Conservation (phyloP, 2,113 vertebrate genomes). For the Phyllopteryx taeniolatus region DNA sequence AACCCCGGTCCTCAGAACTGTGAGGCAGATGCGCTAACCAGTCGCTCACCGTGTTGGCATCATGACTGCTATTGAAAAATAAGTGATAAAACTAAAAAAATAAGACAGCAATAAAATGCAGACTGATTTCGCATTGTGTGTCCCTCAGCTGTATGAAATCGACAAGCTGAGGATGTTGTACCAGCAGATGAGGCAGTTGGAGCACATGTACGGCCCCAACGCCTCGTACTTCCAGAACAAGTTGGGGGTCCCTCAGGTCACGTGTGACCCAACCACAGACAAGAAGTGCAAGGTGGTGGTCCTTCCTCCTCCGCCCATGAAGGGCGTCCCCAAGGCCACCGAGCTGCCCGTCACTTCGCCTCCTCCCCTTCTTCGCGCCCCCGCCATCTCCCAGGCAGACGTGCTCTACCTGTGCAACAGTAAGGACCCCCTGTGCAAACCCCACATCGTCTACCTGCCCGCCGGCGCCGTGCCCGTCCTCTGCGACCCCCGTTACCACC, state of each 20-base stretch:
- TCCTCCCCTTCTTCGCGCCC: slow-evolving; percentile 31
- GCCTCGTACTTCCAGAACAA: slow-evolving; percentile 74
- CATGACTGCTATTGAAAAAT: too few relatives aligned
- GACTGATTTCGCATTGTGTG: background rate
- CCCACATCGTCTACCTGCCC: slow-evolving; percentile 78
- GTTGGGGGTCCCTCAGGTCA: slow-evolving; percentile 59
- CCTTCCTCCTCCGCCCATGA: slow-evolving; percentile 61
- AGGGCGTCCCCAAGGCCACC: slow-evolving; percentile 44
- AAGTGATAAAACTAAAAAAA: background rate
- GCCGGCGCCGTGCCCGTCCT: slow-evolving; percentile 68
- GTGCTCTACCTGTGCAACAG: slow-evolving; percentile 73
- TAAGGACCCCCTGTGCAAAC: slow-evolving; percentile 76
- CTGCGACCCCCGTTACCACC: slow-evolving; percentile 75
- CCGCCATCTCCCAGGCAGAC: slow-evolving; percentile 65
- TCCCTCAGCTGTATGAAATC: slow-evolving; percentile 75
- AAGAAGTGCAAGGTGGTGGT: slow-evolving; percentile 60
- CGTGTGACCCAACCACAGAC: slow-evolving; percentile 73
- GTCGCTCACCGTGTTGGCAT: too few relatives aligned
- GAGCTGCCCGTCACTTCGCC: slow-evolving; percentile 30
- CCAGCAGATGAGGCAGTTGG: slow-evolving; percentile 78
- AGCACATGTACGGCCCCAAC: slow-evolving; percentile 72
- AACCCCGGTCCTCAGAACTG: too few relatives aligned
- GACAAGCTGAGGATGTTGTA: slow-evolving; percentile 78
- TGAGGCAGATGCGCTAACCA: too few relatives aligned
- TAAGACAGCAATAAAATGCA: background rate